Percentiles rank a stretch among this genome's conserved stretches.
These are phyloP conservation scores for Stomatorhinus walkeri DNA, from an alignment of 2,797 vertebrate species.

Conservation along the genomic window DNA sequence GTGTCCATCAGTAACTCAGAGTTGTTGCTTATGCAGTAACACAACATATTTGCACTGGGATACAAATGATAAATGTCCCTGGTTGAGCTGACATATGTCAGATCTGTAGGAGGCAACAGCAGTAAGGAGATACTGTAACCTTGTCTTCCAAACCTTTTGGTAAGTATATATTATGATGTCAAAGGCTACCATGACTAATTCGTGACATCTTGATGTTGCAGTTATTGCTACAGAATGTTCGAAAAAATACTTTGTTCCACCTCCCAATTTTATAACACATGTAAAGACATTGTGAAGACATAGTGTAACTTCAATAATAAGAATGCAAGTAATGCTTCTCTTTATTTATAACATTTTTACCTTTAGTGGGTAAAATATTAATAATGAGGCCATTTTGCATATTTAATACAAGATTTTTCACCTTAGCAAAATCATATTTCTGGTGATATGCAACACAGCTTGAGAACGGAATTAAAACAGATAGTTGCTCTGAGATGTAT, in stretches of 20 bases:
- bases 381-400: background rate
- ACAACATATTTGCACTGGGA: background rate
- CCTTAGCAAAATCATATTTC: background rate
- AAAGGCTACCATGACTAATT: background rate
- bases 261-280: background rate
- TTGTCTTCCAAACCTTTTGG: background rate
- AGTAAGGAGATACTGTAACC: background rate
- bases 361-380: background rate
- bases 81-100: background rate
- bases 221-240: background rate
- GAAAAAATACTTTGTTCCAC: background rate
- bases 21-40: background rate
- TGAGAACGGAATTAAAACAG: background rate
- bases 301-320: background rate
- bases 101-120: background rate
- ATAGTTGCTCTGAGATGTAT: background rate
- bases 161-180: background rate
- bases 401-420: background rate
- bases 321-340: background rate
- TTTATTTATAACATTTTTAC: background rate
- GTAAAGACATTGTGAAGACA: background rate
- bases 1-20: background rate
- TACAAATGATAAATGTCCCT: background rate
- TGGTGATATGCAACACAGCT: background rate
- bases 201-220: background rate